A percentile compares a stretch with the other conserved stretches of the same genome.
phyloP scores from a whole-genome alignment of 2,797 vertebrate genomes.

The Sternotherus odoratus region DNA sequence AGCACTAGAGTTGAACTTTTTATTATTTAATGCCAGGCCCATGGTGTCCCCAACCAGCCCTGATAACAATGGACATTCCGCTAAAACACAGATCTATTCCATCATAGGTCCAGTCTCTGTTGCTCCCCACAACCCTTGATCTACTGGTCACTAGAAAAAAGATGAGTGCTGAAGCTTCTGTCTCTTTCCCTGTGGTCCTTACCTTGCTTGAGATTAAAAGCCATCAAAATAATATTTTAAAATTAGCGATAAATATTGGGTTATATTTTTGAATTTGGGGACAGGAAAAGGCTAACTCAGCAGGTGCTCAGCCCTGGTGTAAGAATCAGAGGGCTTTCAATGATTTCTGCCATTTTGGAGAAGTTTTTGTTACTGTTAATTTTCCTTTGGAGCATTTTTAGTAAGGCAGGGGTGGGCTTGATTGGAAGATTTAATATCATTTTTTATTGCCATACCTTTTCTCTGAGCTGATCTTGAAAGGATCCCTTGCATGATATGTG shows the following conservation, averaged over 20 bases:
- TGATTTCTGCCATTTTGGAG: background rate
- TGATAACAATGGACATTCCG: background rate
- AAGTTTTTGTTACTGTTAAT: background rate
- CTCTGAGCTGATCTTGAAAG: constrained; percentile 56
- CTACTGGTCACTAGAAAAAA: background rate
- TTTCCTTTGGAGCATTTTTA: constrained; percentile 25
- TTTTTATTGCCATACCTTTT: constrained; percentile 54
- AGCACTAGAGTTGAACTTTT: background rate
- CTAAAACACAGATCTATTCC: background rate
- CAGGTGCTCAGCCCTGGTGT: constrained; percentile 11
- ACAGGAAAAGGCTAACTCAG: background rate
- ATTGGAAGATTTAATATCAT: constrained; percentile 49
- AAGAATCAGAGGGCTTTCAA: background rate
- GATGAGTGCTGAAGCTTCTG: background rate
- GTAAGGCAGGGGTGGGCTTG: background rate
- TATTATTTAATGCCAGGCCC: background rate
- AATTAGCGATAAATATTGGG: background rate
- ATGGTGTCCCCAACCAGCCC: fast-evolving
- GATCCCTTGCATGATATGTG: constrained; percentile 63
- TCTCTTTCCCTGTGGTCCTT: background rate
- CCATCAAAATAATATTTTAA: background rate
- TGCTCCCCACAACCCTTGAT: background rate
- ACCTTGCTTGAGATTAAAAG: background rate
- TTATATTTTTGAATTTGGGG: background rate
- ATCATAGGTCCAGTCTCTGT: background rate